Conservation (phyloP, 1,140 invertebrate species). For the Ostrea denselamellosa region DNA sequence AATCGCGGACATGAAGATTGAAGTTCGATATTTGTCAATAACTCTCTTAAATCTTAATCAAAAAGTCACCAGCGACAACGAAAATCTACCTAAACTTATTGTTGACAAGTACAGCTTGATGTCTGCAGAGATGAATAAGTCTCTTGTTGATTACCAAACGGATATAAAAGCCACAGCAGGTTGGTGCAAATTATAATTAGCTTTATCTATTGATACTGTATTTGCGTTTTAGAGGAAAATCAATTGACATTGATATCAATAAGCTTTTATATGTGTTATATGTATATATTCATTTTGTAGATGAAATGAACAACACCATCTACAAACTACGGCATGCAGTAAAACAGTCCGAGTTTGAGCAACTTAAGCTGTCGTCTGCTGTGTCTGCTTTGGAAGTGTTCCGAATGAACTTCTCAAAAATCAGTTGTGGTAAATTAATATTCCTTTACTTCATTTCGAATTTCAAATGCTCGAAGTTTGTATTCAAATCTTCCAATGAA, state of each 20-base stretch:
- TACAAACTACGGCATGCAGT: not conserved
- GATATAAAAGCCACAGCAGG: not conserved
- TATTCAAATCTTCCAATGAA: no score
- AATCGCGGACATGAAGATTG: not conserved
- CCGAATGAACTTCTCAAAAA: not conserved
- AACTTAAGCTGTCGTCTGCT: not conserved
- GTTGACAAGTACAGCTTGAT: not conserved
- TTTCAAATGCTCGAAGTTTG: no score
- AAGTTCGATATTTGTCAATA: not conserved
- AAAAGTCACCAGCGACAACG: not conserved
- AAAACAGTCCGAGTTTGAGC: not conserved
- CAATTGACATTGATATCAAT: no score
- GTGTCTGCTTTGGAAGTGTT: not conserved
- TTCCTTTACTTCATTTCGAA: not conserved
- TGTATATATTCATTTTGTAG: not conserved
- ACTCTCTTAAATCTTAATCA: not conserved
- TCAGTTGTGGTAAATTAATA: not conserved
- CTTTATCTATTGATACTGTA: no score
- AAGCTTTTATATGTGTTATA: no score
- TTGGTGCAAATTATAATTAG: no score
- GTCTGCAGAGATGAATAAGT: not conserved
- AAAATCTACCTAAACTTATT: not conserved
- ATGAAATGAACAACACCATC: not conserved
- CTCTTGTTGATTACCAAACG: not conserved
- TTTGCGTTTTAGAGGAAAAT: no score